Conservation (phyloP, 2,113 vertebrate species). For the Pteronura brasiliensis region DNA sequence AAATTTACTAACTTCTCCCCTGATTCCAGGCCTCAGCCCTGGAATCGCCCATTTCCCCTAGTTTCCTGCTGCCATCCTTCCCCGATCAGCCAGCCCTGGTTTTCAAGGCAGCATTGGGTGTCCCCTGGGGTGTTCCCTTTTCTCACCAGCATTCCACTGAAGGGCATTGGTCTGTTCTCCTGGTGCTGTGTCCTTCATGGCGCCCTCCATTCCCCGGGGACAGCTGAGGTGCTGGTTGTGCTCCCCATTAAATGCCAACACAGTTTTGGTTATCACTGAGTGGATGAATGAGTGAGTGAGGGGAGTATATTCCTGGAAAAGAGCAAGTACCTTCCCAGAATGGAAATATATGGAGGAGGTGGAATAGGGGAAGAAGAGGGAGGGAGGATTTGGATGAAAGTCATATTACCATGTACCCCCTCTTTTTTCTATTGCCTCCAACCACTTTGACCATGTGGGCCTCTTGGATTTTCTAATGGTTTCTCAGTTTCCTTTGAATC, state of each 20-base stretch:
- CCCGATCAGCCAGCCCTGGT: accelerated
- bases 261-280: not conserved
- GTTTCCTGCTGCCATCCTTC: not conserved
- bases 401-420: not conserved
- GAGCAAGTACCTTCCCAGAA: not conserved
- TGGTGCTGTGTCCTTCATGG: not conserved
- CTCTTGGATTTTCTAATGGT: not conserved
- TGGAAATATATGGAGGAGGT: not conserved
- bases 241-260: not conserved
- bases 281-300: not conserved
- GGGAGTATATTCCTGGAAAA: not conserved
- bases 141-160: too few relatives aligned
- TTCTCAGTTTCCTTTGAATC: not conserved
- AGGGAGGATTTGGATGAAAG: not conserved
- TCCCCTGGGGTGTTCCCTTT: not conserved
- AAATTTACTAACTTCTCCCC: not conserved
- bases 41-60: not conserved
- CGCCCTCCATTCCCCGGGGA: accelerated
- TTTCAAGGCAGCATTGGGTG: not conserved
- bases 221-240: not conserved
- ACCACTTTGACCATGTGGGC: not conserved
- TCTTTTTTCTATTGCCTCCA: not conserved
- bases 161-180: not conserved
- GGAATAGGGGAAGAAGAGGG: not conserved
- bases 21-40: not conserved